These are phyloP conservation scores for Neomonachus schauinslandi DNA, from an alignment of 2,113 vertebrate genomes.

Conservation along the genomic window DNA sequence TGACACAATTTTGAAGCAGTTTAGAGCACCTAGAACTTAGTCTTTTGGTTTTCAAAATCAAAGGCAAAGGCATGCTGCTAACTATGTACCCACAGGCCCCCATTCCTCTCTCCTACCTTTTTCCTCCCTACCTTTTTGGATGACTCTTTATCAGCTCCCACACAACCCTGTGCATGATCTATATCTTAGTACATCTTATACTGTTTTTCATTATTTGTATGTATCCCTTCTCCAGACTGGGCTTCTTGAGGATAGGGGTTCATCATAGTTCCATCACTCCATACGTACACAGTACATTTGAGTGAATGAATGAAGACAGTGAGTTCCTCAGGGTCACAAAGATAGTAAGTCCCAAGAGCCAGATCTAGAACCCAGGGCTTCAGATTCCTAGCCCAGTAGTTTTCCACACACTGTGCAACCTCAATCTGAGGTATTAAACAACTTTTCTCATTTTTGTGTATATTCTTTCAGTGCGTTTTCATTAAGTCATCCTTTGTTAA, in stretches of 20 bases:
- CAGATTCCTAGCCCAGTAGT: neutral
- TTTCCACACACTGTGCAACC: neutral
- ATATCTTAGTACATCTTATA: neutral
- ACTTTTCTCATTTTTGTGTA: conserved; percentile 20
- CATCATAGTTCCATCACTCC: neutral
- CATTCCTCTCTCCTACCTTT: neutral
- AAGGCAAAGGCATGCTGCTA: neutral
- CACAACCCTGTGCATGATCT: neutral
- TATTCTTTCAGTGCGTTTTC: neutral
- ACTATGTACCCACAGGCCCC: neutral
- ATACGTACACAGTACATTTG: neutral
- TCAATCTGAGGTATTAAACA: neutral
- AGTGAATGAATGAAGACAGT: neutral
- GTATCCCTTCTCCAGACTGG: neutral
- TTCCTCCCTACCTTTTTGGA: neutral
- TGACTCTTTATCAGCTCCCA: neutral
- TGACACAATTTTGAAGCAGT: conserved; percentile 38
- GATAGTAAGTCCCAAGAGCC: neutral
- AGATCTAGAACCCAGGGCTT: neutral
- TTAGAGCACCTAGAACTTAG: conserved; percentile 14
- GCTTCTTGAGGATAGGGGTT: neutral
- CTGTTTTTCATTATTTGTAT: conserved; percentile 31
- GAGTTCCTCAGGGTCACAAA: neutral
- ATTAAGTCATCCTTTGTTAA: conserved; percentile 37
- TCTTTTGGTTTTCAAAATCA: conserved; percentile 9